Conservation (phyloP, 2,113 vertebrate species). For the Acanthochromis polyacanthus region DNA sequence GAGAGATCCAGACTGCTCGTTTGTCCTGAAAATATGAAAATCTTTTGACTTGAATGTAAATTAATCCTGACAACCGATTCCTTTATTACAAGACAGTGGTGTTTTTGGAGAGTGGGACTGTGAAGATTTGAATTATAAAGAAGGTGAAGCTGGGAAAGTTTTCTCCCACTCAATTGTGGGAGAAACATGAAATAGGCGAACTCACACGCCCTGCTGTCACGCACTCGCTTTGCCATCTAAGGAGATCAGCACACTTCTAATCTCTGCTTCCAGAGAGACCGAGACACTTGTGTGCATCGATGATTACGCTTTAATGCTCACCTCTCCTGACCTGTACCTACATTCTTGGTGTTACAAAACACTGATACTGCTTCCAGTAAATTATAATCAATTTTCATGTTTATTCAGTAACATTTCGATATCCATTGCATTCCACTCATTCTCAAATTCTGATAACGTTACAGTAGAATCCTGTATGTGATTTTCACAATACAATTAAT, state of each 20-base stretch:
- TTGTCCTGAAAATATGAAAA: no score
- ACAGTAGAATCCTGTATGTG: no score
- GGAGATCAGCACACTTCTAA: constrained; percentile 20
- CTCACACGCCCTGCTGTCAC: constrained; percentile 14
- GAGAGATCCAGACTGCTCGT: no score
- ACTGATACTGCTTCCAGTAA: neutral
- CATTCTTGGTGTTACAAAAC: neutral
- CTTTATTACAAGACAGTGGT: no score
- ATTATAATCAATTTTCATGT: neutral
- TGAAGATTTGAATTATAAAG: neutral
- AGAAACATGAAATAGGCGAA: constrained; percentile 5
- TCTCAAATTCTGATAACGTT: no score
- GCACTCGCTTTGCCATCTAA: neutral
- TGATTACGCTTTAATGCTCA: constrained; percentile 27
- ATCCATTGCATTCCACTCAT: neutral
- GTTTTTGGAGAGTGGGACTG: no score
- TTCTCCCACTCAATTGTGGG: neutral
- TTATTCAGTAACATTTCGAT: no score
- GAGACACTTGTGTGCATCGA: constrained; percentile 8
- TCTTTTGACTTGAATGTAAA: no score
- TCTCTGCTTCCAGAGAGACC: constrained; percentile 19
- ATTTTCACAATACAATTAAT: no score
- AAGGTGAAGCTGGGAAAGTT: neutral
- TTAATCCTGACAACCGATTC: no score
- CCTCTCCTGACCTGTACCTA: neutral